Conservation (phyloP, 2,888 invertebrate genomes). For the Leptogaster cylindrica region DNA sequence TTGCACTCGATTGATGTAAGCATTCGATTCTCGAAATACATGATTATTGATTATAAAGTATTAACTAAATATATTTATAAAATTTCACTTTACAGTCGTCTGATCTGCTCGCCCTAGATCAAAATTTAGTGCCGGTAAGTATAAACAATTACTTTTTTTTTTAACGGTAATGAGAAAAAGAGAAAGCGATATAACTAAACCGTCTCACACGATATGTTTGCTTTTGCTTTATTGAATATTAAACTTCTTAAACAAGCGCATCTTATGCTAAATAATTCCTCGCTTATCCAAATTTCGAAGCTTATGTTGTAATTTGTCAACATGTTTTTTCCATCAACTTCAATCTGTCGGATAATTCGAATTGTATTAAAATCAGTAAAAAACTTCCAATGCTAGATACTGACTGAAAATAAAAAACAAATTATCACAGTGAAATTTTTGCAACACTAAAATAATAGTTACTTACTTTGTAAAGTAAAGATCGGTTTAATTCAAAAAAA, state of each 20-base stretch:
- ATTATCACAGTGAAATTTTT: conserved; percentile 13
- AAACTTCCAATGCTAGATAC: conserved; percentile 56
- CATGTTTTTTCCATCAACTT: conserved; percentile 8
- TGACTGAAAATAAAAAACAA: conserved; percentile 50
- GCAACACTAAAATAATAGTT: neutral
- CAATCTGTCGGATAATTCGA: conserved; percentile 56
- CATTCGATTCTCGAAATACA: no score
- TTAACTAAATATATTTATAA: neutral
- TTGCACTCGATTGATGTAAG: conserved; percentile 5
- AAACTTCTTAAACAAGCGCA: no score
- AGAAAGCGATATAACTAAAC: no score
- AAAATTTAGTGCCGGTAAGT: no score
- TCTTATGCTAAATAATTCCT: no score
- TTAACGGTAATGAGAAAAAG: no score
- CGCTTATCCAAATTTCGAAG: no score
- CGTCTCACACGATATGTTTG: no score
- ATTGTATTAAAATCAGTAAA: conserved; percentile 57
- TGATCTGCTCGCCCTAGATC: neutral
- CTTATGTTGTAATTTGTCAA: no score
- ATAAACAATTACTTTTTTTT: no score
- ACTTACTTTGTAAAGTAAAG: conserved; percentile 52
- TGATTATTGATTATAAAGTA: neutral
- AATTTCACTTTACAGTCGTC: no score
- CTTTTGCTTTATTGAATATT: no score
- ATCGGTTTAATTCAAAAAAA: conserved; percentile 53